Evolutionary conservation across 2,113 vertebrate genomes (phyloP), one percentile per base, ranked within the genome.

Genomic region (Daboia siamensis): DNA sequence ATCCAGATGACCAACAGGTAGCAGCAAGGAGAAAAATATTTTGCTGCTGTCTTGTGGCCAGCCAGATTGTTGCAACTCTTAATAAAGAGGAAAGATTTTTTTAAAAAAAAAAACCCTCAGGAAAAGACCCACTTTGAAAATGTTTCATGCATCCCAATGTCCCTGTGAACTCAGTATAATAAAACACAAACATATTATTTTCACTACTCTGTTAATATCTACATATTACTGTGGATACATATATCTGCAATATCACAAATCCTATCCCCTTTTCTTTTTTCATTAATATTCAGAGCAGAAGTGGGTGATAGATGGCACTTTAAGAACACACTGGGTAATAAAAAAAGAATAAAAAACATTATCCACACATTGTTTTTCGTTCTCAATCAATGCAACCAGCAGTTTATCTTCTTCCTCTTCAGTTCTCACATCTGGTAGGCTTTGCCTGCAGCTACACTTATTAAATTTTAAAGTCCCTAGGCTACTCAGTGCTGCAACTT

Each of bases 391-490:
- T 90, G 0, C 5, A 88, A 88, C 21, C 44, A 56, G 12, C 54
- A 89, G 24, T 84, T 95, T 86, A 90, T 46, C 55, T 44, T 94
- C 80, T 48, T 93, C 89, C 1, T 91, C 80, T 12, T 94, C 90
- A 74, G 6, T 89, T 44, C 92, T 86, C 86, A 59, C 59, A 94
- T 74, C 86, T 80, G 54, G 57, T 24, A 39, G 46, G 57, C 87
- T 91, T 87, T 87, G 92, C 91, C 93, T 0, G 0, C 8, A 94
- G 95, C 80, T 86, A 87, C 29, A 95, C 51, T 94, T 74, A 96
- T 97, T 94, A 97, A 96, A 96, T 88, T 96, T 95, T 94, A 97
- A 92, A 39, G 69, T 94, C 86, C 57, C 93, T 86, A 93, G 94
- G 86, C 93, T 92, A 93, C 59, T 93, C 89, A 88, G 88, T 94